Evolutionary conservation across 2,888 invertebrate genomes (phyloP), one percentile per base, ranked within the genome.

Genomic region (Caenorhabditis sinica): DNA sequence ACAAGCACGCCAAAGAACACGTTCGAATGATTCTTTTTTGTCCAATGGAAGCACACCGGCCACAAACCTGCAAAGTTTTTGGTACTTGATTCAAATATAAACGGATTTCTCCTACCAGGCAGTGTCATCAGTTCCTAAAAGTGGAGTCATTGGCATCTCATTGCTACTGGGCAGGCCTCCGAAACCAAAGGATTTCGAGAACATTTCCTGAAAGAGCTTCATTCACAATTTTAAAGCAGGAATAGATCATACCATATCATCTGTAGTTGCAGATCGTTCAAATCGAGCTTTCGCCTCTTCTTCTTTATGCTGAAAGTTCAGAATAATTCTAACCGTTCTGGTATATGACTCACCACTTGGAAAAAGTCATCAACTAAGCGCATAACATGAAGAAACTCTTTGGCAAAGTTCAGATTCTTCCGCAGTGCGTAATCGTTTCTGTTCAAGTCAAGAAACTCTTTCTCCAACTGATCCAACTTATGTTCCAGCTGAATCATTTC

Each of bases 1-100:
- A 93, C 97, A 98, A 36, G 97, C 97, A 90, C 98, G 95, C 98
- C 98, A 98, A 89, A 98, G 93, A 96, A 98, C 96, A 43, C 97
- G 95, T 94, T 98, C 98, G 94, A 98, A 98, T 13, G 97, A 96
- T 43, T 97, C 96, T 87, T 97, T 95, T 87, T 97, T 95, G 94
- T 97, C 97, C 69, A 97, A 95, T 68, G 96, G 95, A 91, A 98
- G 97, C 83, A 98, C 97, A 88, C 98, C 98, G 92, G 98, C 97
- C 89, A 98, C 97, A 95, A 98, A 98, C 93, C 97, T 96, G 89
- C 15, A 28, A 56, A 63, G n/a, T n/a, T n/a, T 25, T n/a, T 53
- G 2, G 2, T 15, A 56, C 1, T 6, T 13, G 15, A 13, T 56
- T 25, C 28, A 28, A 15, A 8, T 61, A 20, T 33, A 30, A n/a